Percentiles rank a stretch among this genome's conserved stretches.
Conservation (phyloP, 2,888 invertebrate genomes). For the Ophion ellenae region DNA sequence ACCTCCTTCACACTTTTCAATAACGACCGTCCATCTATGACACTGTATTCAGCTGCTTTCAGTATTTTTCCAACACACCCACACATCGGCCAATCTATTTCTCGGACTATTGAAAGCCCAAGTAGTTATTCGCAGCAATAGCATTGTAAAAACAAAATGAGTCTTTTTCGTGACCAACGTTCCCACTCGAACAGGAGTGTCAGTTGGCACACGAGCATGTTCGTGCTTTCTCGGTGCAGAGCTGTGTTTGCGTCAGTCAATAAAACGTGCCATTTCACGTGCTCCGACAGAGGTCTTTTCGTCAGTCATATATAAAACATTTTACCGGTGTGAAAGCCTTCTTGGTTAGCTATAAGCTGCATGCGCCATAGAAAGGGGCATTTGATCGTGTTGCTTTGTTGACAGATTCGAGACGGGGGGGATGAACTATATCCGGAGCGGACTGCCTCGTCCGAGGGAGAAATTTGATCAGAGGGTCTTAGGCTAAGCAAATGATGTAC, state of each 20-base stretch:
- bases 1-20: conserved; percentile 39
- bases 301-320: neutral
- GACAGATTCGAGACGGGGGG: neutral
- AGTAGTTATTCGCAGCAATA: neutral
- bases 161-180: conserved; percentile 19
- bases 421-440: neutral
- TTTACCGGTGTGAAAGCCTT: neutral
- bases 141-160: conserved; percentile 32
- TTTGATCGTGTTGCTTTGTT: neutral
- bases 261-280: conserved; percentile 20
- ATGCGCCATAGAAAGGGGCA: neutral
- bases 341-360: neutral
- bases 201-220: conserved; percentile 23
- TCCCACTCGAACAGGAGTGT: conserved; percentile 13
- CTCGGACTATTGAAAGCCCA: neutral
- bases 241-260: conserved; percentile 14
- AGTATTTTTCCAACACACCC: neutral
- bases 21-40: neutral
- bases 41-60: neutral
- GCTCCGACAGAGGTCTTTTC: neutral
- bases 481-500: neutral
- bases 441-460: neutral
- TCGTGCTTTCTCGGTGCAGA: conserved; percentile 13
- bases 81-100: neutral
- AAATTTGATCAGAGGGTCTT: neutral